Conservation (phyloP, 2,113 vertebrate genomes). For the Ochotona curzoniae region DNA sequence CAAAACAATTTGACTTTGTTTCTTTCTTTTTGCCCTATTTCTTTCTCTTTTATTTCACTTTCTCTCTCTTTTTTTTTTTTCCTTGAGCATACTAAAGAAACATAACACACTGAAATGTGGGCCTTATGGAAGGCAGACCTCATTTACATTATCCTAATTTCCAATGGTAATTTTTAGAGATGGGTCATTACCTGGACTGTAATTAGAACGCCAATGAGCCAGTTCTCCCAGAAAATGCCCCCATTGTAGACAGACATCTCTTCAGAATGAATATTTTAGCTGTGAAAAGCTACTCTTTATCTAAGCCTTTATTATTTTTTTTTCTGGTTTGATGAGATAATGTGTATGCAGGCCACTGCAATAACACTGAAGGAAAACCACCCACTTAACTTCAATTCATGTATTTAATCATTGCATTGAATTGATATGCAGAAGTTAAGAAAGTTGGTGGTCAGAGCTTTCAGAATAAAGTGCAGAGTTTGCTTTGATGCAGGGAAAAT, state of each 20-base stretch:
- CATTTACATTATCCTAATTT: constrained; percentile 59
- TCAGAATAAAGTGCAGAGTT: background rate
- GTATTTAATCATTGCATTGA: constrained; percentile 28
- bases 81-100: background rate
- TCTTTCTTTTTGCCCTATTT: too few relatives aligned
- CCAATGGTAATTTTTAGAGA: constrained; percentile 60
- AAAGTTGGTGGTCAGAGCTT: constrained; percentile 23
- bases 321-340: constrained; percentile 55
- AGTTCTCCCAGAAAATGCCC: constrained; percentile 32
- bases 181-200: constrained; percentile 46
- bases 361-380: background rate
- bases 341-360: background rate
- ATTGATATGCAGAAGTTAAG: constrained; percentile 12
- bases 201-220: constrained; percentile 31
- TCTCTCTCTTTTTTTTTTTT: background rate
- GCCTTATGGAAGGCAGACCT: constrained; percentile 12
- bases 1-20: background rate
- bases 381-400: background rate
- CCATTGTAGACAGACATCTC: background rate
- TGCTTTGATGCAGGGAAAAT: background rate
- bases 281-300: background rate
- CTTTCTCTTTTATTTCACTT: too few relatives aligned
- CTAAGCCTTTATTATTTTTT: background rate
- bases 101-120: constrained; percentile 40
- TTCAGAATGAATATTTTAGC: constrained; percentile 38